Percentiles rank a stretch among this genome's conserved stretches.
phyloP scores from a whole-genome alignment of 2,888 invertebrate genomes.

The Carterocephalus palaemon region DNA sequence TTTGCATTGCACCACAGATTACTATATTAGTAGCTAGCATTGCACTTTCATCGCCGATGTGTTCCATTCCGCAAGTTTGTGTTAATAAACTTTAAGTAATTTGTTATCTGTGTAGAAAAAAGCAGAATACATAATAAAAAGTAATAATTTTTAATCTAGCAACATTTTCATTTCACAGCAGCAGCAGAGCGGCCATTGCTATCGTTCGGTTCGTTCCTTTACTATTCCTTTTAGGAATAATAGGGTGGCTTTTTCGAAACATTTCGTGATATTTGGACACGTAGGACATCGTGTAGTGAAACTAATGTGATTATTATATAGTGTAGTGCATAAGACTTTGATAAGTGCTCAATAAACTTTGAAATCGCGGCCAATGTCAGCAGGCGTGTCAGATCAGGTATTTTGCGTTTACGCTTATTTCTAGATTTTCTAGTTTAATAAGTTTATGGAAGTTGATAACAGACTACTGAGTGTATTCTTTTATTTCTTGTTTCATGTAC shows the following conservation, averaged over 20 bases:
- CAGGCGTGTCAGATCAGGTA: conserved; percentile 95
- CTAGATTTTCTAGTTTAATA: conserved; percentile 44
- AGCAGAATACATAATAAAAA: neutral
- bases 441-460: conserved; percentile 34
- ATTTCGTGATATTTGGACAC: conserved; percentile 59
- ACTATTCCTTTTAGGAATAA: conserved; percentile 49
- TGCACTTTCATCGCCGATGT: too few relatives aligned
- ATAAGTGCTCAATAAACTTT: conserved; percentile 71
- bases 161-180: conserved; percentile 48
- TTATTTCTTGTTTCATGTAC: conserved; percentile 79
- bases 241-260: conserved; percentile 60
- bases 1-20: too few relatives aligned
- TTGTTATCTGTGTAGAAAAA: too few relatives aligned
- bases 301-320: conserved; percentile 72
- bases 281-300: conserved; percentile 70
- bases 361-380: conserved; percentile 90
- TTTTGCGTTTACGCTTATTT: conserved; percentile 59
- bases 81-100: neutral
- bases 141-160: conserved; percentile 34
- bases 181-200: conserved; percentile 27
- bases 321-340: conserved; percentile 67
- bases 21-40: too few relatives aligned
- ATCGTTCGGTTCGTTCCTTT: conserved; percentile 43
- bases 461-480: conserved; percentile 43
- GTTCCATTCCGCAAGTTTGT: too few relatives aligned